phyloP scores from a whole-genome alignment of 2,113 vertebrate genomes.

The Acrocephalus kingi region DNA sequence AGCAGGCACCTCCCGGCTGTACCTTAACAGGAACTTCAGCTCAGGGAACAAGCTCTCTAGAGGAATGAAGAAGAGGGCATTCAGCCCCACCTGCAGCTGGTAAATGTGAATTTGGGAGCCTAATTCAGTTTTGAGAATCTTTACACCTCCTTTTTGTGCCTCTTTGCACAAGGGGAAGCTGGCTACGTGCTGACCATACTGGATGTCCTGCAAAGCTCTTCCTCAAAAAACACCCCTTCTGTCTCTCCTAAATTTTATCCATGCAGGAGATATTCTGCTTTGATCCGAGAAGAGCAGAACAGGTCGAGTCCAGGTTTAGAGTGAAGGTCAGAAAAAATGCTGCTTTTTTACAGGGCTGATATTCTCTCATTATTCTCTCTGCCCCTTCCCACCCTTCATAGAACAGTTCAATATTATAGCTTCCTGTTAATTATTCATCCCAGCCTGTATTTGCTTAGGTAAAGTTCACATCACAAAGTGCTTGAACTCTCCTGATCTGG shows the following conservation, averaged over 20 bases:
- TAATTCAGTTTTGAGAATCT: neutral
- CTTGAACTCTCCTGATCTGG: neutral
- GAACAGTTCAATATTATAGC: neutral
- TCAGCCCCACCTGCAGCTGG: fast-evolving
- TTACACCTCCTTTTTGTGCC: neutral
- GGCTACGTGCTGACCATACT: neutral
- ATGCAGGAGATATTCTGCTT: neutral
- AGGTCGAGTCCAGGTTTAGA: neutral
- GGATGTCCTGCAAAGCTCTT: neutral
- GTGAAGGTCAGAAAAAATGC: neutral
- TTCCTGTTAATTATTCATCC: constrained; percentile 57
- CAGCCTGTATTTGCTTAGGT: neutral
- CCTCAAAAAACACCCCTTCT: fast-evolving
- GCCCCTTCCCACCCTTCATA: neutral
- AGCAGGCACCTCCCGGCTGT: neutral
- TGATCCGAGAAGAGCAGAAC: neutral
- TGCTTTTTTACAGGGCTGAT: neutral
- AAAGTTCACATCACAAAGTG: neutral
- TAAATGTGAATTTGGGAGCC: neutral
- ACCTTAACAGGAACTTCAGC: neutral
- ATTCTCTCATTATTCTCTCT: neutral
- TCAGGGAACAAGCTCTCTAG: neutral
- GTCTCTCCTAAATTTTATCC: neutral
- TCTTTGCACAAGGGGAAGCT: neutral
- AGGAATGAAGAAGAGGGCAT: neutral